A percentile compares a stretch with the other conserved stretches of the same genome.
Conservation (phyloP, 2,113 vertebrate species). For the Camelus bactrianus region DNA sequence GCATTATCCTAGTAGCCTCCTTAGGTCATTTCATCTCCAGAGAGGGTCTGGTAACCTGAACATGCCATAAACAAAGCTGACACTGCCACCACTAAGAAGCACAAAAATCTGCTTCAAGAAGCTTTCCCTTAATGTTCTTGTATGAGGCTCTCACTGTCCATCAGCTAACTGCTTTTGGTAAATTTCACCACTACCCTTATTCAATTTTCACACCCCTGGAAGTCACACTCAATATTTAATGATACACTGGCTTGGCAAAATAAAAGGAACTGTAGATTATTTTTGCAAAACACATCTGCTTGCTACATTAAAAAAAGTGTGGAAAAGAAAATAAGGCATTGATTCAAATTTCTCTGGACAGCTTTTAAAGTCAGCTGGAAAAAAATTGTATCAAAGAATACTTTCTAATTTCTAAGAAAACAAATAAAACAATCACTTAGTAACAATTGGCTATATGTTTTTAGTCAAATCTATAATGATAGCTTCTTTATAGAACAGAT, state of each 20-base stretch:
- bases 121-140: background rate
- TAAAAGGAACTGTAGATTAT: background rate
- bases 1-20: background rate
- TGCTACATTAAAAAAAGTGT: constrained; percentile 43
- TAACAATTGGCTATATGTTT: background rate
- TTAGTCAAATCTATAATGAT: constrained; percentile 34
- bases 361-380: constrained; percentile 24
- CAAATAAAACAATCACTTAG: constrained; percentile 26
- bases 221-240: constrained; percentile 54
- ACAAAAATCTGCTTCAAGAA: background rate
- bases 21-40: background rate
- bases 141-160: background rate
- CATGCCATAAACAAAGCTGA: background rate
- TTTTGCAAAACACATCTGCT: constrained; percentile 59
- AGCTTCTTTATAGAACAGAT: background rate
- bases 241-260: background rate
- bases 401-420: constrained; percentile 54
- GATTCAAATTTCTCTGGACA: constrained; percentile 41
- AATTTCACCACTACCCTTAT: background rate
- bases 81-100: background rate
- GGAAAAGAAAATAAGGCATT: constrained; percentile 58
- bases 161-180: background rate
- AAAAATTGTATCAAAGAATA: constrained; percentile 32
- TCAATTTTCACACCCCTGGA: constrained; percentile 21
- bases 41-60: background rate